Evolutionary conservation across 2,113 vertebrate species (phyloP), one percentile per base, ranked within the genome.

Genomic region (Euleptes europaea): DNA sequence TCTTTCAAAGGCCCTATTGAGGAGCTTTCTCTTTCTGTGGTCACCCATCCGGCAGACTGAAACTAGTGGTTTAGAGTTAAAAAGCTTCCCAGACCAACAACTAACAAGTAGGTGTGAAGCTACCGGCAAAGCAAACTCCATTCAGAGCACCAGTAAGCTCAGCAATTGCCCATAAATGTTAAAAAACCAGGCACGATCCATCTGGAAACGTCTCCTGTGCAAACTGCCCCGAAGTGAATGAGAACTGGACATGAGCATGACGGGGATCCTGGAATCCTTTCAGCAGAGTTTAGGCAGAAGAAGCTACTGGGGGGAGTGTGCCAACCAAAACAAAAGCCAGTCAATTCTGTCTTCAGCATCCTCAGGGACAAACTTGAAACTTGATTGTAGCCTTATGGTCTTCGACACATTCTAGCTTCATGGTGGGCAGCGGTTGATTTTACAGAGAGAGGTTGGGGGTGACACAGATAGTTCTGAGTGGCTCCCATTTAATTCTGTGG

Each of bases 31-130:
- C 26, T 67, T 90, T 69, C 31, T 83, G 75, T 0, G 0, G 2
- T 26, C 15, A 0, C 0, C 74, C 51, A 17, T 57, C 6, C 54
- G 1, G 1, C 0, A 0, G 70, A 82, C 3, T 7, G 28, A 19
- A 3, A 5, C 63, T 47, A 7, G 28, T 42, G 77, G 42, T 5
- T n/a, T 71, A 67, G n/a, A 80, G 60, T 42, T 85, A 44, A 63
- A 3, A 71, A 0, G 0, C 35, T 26, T 3, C 21, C 65, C 42
- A 77, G 63, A 57, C 26, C 8, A 21, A 6, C 33, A 35, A 74
- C 0, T 0, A 57, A 57, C 19, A 47, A 4, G 5, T 44, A 28
- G 14, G 38, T 10, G 5, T 42, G n/a, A 19, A 13, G 10, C 63
- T 80, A 19, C 40, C 31, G 85, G 65, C 69, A 83, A 80, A 44